Evolutionary conservation across 2,888 invertebrate genomes (phyloP).

Genomic region (Amiota communis): DNA sequence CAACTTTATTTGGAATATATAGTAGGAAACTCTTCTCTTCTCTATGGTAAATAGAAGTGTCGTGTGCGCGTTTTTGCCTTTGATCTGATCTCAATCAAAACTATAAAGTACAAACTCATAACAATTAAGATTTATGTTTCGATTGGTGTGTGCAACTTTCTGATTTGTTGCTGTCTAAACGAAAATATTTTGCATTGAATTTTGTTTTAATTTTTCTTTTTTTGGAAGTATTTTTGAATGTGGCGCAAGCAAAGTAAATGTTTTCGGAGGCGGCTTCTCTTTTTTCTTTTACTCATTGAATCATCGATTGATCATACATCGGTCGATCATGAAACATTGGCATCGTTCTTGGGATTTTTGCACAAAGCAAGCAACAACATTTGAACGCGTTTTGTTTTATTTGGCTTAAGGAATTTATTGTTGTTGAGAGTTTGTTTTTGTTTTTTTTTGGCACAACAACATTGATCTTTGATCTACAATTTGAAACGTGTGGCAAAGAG

Average conservation of each 20-base stretch:
- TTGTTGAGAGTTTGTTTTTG: slow-evolving; percentile 50
- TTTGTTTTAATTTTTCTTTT: slow-evolving; percentile 29
- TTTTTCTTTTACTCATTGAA: slow-evolving; percentile 6
- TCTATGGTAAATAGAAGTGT: neutral
- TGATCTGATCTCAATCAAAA: slow-evolving; percentile 41
- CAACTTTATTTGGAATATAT: neutral
- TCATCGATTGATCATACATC: slow-evolving; percentile 29
- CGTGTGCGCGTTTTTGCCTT: slow-evolving; percentile 21
- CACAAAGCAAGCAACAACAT: neutral
- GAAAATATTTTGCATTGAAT: slow-evolving; percentile 16
- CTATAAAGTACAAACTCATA: slow-evolving; percentile 21
- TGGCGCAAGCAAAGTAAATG: slow-evolving; percentile 16
- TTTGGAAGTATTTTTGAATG: slow-evolving; percentile 6
- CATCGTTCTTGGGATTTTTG: slow-evolving; percentile 17
- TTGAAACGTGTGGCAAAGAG: slow-evolving; percentile 51
- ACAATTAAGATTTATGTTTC: slow-evolving; percentile 62
- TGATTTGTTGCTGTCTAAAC: slow-evolving; percentile 27
- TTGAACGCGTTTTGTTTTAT: slow-evolving; percentile 15
- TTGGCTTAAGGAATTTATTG: slow-evolving; percentile 39
- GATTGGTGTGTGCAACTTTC: slow-evolving; percentile 26
- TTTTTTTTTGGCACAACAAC: slow-evolving; percentile 43
- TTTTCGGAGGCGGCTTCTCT: slow-evolving; percentile 20
- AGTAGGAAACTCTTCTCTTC: no score
- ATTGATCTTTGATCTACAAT: slow-evolving; percentile 67
- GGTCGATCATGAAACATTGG: neutral